phyloP scores from a whole-genome alignment of 2,797 vertebrate genomes.

The Enteromius mattozi region DNA sequence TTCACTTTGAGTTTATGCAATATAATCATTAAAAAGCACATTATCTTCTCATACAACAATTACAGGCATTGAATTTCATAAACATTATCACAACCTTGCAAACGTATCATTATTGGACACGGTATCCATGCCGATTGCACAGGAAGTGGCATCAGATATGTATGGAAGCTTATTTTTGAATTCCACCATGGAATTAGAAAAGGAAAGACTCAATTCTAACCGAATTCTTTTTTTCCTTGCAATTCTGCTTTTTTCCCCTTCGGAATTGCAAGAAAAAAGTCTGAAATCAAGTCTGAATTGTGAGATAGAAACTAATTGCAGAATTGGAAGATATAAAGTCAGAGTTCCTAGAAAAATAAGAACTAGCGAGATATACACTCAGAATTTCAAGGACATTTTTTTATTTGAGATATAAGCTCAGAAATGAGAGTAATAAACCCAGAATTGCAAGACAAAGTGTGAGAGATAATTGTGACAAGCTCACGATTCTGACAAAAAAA shows the following conservation, averaged over 20 bases:
- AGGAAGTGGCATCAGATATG: conserved; percentile 26
- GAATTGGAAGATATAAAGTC: not conserved
- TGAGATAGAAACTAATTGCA: not conserved
- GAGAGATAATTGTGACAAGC: not conserved
- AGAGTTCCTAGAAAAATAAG: not conserved
- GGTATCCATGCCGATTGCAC: conserved; percentile 1
- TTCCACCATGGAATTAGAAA: not conserved
- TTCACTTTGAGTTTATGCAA: conserved; percentile 1
- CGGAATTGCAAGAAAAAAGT: not conserved
- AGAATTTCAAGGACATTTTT: not conserved
- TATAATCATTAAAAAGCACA: conserved; percentile 20
- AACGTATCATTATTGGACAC: not conserved
- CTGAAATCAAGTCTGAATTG: not conserved
- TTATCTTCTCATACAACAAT: conserved; percentile 31
- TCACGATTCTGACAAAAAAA: not conserved
- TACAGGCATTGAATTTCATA: conserved; percentile 30
- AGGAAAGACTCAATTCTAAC: not conserved
- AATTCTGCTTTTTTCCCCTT: not conserved
- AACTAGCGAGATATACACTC: not conserved
- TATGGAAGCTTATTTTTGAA: not conserved
- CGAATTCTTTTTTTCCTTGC: not conserved
- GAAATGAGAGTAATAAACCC: not conserved
- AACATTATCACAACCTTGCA: conserved; percentile 25
- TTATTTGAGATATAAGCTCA: not conserved
- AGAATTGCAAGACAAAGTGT: no score